phyloP scores from a whole-genome alignment of 2,888 invertebrate species.

The Luffia ferchaultella region DNA sequence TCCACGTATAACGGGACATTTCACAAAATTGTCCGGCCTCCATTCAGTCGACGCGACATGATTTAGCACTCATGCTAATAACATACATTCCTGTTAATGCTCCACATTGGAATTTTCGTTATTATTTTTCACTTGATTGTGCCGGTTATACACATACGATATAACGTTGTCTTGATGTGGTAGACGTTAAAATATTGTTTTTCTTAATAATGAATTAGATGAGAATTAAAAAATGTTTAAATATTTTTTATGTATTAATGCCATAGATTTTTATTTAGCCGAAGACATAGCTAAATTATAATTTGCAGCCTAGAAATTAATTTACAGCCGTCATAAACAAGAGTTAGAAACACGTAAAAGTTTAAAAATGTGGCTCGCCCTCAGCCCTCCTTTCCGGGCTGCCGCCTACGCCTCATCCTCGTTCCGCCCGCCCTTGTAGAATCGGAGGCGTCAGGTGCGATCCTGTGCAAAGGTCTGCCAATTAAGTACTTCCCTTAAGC shows the following conservation, averaged over 20 bases:
- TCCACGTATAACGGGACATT: background rate
- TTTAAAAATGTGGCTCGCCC: constrained; percentile 7
- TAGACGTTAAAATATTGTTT: too few relatives aligned
- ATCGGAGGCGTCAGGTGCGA: background rate
- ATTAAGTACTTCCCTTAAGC: background rate
- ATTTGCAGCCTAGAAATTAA: background rate
- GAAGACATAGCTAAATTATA: background rate
- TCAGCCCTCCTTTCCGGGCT: constrained; percentile 18
- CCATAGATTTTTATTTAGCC: background rate
- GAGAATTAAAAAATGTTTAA: too few relatives aligned
- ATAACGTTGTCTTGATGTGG: too few relatives aligned
- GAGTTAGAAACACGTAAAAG: background rate
- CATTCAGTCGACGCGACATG: constrained; percentile 23
- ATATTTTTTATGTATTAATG: background rate
- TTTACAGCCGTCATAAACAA: background rate
- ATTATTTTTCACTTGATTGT: background rate
- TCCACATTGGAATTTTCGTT: background rate
- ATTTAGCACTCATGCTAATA: constrained; percentile 43
- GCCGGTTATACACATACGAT: too few relatives aligned
- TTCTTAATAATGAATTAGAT: too few relatives aligned
- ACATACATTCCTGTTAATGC: background rate
- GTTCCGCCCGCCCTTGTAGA: background rate
- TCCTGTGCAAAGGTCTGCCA: constrained; percentile 5
- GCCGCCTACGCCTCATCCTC: background rate
- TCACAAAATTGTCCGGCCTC: background rate